phyloP scores from a whole-genome alignment of 2,797 vertebrate species.

The Urocyon cinereoargenteus region DNA sequence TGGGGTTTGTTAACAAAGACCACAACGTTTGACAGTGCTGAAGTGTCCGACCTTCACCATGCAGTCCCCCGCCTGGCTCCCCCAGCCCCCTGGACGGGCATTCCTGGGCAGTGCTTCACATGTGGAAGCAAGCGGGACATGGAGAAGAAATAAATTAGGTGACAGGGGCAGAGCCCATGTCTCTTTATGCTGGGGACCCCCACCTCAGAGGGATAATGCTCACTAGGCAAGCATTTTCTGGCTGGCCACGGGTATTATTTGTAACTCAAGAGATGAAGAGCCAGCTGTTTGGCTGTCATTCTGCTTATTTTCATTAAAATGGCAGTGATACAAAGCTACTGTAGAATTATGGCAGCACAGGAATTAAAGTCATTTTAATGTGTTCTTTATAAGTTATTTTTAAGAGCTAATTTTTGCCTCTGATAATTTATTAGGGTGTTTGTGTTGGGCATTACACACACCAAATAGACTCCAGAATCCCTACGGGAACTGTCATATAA shows the following conservation, averaged over 20 bases:
- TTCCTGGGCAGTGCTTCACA: background rate
- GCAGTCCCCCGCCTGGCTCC: fast-evolving
- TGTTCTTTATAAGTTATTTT: constrained; percentile 42
- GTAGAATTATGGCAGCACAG: background rate
- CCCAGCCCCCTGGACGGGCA: background rate
- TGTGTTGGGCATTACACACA: background rate
- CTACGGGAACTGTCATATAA: background rate
- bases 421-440: constrained; percentile 9
- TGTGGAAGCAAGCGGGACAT: background rate
- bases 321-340: background rate
- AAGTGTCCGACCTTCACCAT: background rate
- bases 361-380: constrained; percentile 19
- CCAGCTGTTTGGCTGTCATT: background rate
- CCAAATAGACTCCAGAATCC: background rate
- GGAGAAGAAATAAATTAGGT: background rate
- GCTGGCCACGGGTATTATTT: background rate
- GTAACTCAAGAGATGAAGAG: background rate
- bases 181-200: background rate
- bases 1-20: background rate
- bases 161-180: background rate
- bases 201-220: background rate
- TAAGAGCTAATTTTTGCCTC: constrained; percentile 52
- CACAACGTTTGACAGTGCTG: background rate
- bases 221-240: background rate
- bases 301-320: constrained; percentile 46